Percentiles rank a stretch among this genome's conserved stretches.
Conservation (phyloP, 2,888 invertebrate species). For the Tipula helvola region DNA sequence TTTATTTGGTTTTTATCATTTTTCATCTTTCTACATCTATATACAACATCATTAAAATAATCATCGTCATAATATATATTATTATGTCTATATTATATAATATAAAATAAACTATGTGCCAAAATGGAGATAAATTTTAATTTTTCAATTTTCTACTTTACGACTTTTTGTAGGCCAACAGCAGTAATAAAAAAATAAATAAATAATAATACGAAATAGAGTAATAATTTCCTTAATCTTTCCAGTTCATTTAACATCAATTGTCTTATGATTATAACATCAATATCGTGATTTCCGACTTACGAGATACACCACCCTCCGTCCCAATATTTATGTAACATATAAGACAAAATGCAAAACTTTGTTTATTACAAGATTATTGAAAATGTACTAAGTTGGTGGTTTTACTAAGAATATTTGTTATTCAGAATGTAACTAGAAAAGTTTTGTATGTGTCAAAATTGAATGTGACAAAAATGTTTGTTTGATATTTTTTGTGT, state of each 20-base stretch:
- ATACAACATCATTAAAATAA: background rate
- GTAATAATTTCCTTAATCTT: background rate
- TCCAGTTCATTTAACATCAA: background rate
- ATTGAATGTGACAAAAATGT: background rate
- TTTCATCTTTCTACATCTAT: background rate
- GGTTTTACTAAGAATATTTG: too few species aligned
- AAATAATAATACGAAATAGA: background rate
- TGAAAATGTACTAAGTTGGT: background rate
- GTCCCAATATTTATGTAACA: background rate
- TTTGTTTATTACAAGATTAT: background rate
- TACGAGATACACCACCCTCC: background rate
- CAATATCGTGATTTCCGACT: background rate
- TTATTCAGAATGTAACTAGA: background rate
- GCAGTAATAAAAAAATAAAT: background rate
- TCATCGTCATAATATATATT: background rate
- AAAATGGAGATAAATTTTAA: background rate
- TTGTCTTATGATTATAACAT: background rate
- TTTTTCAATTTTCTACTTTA: background rate
- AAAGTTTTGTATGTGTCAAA: background rate
- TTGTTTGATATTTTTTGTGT: background rate
- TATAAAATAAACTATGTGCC: background rate
- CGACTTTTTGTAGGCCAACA: background rate
- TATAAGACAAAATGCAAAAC: too few species aligned
- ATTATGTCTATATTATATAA: background rate
- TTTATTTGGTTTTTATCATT: background rate